Base-by-base conservation (phyloP, 2,888 invertebrate species). In the Hemicrepidius hirtus region DNA sequence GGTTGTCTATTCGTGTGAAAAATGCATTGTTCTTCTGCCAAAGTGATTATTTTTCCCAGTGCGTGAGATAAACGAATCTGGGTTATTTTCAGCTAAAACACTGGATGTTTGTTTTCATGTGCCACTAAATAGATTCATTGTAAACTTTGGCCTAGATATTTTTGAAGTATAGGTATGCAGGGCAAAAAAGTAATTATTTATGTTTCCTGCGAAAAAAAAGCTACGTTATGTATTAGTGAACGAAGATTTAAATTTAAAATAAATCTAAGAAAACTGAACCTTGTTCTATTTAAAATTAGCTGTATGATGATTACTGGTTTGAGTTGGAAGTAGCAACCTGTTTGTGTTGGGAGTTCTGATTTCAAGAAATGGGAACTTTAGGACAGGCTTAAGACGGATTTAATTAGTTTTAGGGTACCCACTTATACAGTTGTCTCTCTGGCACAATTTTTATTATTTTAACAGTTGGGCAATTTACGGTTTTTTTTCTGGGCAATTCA, bases 61-160 rank as follows among this genome's bases (percentile, higher is more conserved):
- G 53, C 53, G 53, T 53, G 53, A 28, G 53, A 53, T 28, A n/a
- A 6, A 9, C 13, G 53, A 13, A 53, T 53, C 53, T 53, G 13
- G 53, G 53, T 53, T 53, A 53, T 53, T 53, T 49, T 53, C 53
- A 28, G 28, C 13, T 5, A 12, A 13, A 6, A 49, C 12, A 13
- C 53, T 24, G 16, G 53, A n/a, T n/a, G 53, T 53, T 53, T 53
- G 53, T 53, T 53, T 53, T 53, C 28, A 53, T 53, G 53, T 53
- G 53, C 28, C 28, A 53, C 28, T 53, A 53, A 53, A 28, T 13
- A 21, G 46, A 13, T 13, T 13, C 40, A n/a, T n/a, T 20, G 10
- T 16, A 46, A 20, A 50, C 13, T 16, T 24, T 50, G 50, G 0
- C n/a, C 50, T 50, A 21, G 50, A 50, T 50, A 50, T 50, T 50